phyloP scores from a whole-genome alignment of 2,888 invertebrate genomes.

The Platycheirus albimanus region DNA sequence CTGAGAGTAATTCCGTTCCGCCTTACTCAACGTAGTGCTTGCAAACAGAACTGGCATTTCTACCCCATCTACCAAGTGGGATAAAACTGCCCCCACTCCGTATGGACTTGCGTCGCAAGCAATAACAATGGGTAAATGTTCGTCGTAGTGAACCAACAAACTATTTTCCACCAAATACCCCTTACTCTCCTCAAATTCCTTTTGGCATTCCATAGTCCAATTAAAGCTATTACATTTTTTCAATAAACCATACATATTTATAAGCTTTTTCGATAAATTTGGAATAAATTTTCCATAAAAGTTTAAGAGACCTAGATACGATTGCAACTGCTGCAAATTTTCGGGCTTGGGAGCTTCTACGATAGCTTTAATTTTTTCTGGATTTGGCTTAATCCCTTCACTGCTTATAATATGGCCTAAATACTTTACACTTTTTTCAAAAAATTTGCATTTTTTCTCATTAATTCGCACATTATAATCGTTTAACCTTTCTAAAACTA shows the following conservation, averaged over 20 bases:
- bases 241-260: constrained; percentile 22
- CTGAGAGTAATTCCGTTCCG: too few species aligned
- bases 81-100: too few species aligned
- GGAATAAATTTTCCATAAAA: constrained; percentile 55
- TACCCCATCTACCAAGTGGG: too few species aligned
- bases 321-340: constrained; percentile 43
- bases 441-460: constrained; percentile 64
- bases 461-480: constrained; percentile 54
- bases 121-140: too few species aligned
- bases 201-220: constrained; percentile 13
- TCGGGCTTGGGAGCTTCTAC: constrained; percentile 44
- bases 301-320: constrained; percentile 59
- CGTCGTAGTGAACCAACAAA: neutral
- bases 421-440: constrained; percentile 47
- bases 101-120: too few species aligned
- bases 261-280: constrained; percentile 33
- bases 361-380: constrained; percentile 60
- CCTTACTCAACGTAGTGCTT: too few species aligned
- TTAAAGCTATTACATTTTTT: constrained; percentile 8
- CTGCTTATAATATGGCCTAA: constrained; percentile 57
- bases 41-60: too few species aligned
- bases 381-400: constrained; percentile 51
- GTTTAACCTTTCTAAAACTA: too few species aligned
- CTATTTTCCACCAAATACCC: neutral
- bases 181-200: constrained; percentile 13